Base-by-base conservation (phyloP, 1,140 invertebrate genomes). In the Papilio dardanus region DNA sequence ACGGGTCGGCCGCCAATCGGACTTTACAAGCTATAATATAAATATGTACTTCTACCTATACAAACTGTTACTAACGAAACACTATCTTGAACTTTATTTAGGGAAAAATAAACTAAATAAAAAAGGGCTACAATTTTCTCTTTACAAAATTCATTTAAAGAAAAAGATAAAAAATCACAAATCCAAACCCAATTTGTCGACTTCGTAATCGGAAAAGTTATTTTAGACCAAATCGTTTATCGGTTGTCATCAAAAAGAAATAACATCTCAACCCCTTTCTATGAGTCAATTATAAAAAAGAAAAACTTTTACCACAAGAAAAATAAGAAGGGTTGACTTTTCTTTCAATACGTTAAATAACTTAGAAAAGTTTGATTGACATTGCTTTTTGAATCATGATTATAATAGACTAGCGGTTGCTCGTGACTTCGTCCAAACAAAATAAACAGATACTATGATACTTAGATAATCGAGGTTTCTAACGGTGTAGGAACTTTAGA, bases 191-290 rank as follows among this genome's bases (percentile, higher is more conserved):
- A 82, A 85, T 85, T 84, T 82, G 66, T 75, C 37, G 78, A 80
- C 81, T 71, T 71, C 81, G 80, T 86, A 89, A 88, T 87, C 84
- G 85, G 76, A 83, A 88, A 88, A 88, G 83, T 87, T 86, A 77
- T 86, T 83, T 80, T 71, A 76, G 75, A 83, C 80, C 81, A 79
- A 87, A 88, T 88, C 86, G 86, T 88, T 90, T 85, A 90, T 91
- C 88, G 87, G 86, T 82, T 87, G 87, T 88, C 88, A 86, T 91
- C 87, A 88, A 89, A 88, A 87, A 87, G 86, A 86, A 88, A 89
- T 88, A 86, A 88, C 82, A 84, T 84, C 86, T 79, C 77, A 80
- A 81, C 81, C 65, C 84, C 84, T 86, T 86, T 87, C 84, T 86
- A 82, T 81, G 75, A 88, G 84, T 90, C 88, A 90, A 90, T 92